These are phyloP conservation scores for Hydrolagus colliei DNA, from an alignment of 2,797 vertebrate genomes.

Conservation along the genomic window DNA sequence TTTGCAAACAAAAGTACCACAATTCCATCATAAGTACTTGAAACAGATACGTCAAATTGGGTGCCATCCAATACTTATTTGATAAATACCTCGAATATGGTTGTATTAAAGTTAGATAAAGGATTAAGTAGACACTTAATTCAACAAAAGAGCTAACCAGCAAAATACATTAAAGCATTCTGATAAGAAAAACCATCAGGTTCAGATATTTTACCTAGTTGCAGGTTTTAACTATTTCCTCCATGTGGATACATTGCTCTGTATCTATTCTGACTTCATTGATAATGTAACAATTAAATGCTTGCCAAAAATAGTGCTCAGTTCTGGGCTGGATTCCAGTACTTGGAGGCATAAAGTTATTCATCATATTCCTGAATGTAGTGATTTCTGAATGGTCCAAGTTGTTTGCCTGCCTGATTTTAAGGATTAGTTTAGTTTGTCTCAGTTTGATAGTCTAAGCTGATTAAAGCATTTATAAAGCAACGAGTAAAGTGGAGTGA, in stretches of 20 bases:
- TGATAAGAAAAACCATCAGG: not conserved
- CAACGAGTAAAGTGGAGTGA: not conserved
- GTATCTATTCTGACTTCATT: constrained; percentile 12
- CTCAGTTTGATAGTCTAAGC: not conserved
- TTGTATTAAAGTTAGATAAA: too few species aligned
- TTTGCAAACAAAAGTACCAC: too few species aligned
- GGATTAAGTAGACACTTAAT: not conserved
- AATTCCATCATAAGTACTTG: too few species aligned
- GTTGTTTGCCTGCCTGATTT: not conserved
- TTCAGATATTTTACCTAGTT: constrained; percentile 6
- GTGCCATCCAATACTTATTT: too few species aligned
- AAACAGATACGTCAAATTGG: too few species aligned
- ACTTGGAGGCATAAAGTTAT: not conserved
- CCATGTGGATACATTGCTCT: constrained; percentile 20
- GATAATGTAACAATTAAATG: not conserved
- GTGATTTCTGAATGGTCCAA: not conserved
- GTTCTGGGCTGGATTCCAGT: constrained; percentile 16
- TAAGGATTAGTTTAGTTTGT: not conserved
- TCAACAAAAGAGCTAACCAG: not conserved
- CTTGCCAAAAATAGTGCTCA: constrained; percentile 23
- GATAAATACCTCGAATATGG: too few species aligned
- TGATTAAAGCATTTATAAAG: not conserved
- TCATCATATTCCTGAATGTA: not conserved
- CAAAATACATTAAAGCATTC: constrained; percentile 12
- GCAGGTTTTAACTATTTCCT: constrained; percentile 16